Conservation (phyloP, 2,113 vertebrate species). For the Megaptera novaeangliae region DNA sequence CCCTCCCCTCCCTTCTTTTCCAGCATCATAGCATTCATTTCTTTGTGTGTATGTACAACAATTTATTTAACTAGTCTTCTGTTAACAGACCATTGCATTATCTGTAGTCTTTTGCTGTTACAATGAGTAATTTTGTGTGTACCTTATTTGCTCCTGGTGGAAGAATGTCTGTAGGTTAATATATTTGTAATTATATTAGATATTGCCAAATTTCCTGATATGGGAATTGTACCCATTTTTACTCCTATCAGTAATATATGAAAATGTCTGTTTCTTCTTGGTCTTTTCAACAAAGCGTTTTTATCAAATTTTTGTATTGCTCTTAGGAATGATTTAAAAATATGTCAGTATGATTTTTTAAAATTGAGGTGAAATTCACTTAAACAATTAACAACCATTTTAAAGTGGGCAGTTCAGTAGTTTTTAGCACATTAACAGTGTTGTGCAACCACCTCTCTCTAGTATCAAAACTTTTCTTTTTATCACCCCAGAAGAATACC, state of each 20-base stretch:
- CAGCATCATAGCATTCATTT: background rate
- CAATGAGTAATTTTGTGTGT: background rate
- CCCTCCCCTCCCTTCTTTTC: background rate
- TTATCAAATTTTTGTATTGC: background rate
- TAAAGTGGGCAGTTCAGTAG: background rate
- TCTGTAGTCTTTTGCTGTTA: background rate
- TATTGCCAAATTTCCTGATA: background rate
- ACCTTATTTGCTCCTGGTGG: background rate
- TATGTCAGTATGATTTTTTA: background rate
- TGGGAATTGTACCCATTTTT: background rate
- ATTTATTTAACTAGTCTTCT: background rate
- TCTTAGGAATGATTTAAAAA: slow-evolving; percentile 28
- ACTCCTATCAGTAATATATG: background rate
- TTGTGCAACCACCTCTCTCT: background rate
- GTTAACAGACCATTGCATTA: background rate
- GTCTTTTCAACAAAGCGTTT: background rate
- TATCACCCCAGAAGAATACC: background rate
- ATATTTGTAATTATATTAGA: background rate
- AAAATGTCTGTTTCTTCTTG: background rate
- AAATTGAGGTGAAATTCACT: background rate
- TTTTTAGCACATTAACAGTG: background rate
- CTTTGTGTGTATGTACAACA: background rate
- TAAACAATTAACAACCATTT: background rate
- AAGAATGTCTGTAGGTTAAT: background rate
- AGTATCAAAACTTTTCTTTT: background rate